phyloP scores from a whole-genome alignment of 1,140 invertebrate genomes.

The Leguminivora glycinivorella region DNA sequence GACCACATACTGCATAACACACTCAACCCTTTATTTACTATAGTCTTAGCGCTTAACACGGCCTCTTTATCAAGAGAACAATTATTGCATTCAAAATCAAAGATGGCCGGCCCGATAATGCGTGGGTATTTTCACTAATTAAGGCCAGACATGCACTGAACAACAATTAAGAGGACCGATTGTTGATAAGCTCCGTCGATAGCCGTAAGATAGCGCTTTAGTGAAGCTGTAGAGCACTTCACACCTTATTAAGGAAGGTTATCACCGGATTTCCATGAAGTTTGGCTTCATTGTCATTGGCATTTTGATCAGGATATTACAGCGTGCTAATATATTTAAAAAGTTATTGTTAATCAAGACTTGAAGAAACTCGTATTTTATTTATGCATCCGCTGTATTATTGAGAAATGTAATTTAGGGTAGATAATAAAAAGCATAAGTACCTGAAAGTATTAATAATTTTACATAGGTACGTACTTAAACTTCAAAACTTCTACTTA shows the following conservation, averaged over 20 bases:
- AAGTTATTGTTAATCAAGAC: neutral
- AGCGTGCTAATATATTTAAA: neutral
- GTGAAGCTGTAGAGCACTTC: conserved; percentile 57
- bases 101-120: conserved; percentile 63
- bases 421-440: neutral
- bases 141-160: conserved; percentile 64
- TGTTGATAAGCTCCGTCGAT: conserved; percentile 62
- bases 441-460: too few relatives aligned
- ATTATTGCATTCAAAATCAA: conserved; percentile 76
- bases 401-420: neutral
- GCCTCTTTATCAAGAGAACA: conserved; percentile 68
- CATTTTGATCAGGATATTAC: conserved; percentile 13
- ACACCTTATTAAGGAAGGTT: conserved; percentile 67
- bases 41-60: conserved; percentile 34
- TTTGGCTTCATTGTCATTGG: conserved; percentile 18
- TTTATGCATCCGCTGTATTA: neutral
- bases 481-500: too few relatives aligned
- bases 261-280: conserved; percentile 31
- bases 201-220: conserved; percentile 50
- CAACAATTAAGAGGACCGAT: conserved; percentile 73
- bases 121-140: conserved; percentile 74
- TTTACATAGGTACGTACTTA: too few relatives aligned
- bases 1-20: conserved; percentile 5
- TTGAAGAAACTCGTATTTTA: neutral
- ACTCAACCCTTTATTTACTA: conserved; percentile 29